These are phyloP conservation scores for Myotis davidii DNA, from an alignment of 2,113 vertebrate genomes.

Conservation along the genomic window DNA sequence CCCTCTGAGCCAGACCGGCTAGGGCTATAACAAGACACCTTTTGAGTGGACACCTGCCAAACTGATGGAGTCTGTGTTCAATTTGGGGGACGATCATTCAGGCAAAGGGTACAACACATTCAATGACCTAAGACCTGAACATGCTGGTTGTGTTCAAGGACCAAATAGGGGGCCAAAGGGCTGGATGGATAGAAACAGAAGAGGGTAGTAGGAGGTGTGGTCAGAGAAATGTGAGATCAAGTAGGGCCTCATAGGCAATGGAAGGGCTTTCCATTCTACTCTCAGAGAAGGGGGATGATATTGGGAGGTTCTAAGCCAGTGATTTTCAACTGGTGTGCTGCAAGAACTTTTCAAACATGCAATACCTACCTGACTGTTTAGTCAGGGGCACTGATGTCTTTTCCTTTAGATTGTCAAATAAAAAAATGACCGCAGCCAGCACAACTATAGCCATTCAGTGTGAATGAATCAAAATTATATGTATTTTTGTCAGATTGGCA, in stretches of 20 bases:
- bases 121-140: background rate
- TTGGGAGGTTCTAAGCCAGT: background rate
- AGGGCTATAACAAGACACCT: too few relatives aligned
- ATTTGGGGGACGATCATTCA: background rate
- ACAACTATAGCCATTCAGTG: background rate
- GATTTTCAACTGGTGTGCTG: background rate
- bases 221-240: background rate
- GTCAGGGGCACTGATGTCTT: background rate
- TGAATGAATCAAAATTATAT: background rate
- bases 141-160: background rate
- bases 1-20: too few relatives aligned
- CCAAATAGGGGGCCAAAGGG: too few relatives aligned
- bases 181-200: background rate
- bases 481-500: background rate
- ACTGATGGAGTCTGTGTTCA: background rate
- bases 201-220: background rate
- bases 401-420: background rate
- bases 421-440: background rate
- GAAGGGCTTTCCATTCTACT: background rate
- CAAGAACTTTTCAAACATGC: background rate
- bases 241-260: background rate
- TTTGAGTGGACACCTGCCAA: background rate
- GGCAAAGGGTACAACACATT: background rate
- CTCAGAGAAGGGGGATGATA: rapidly evolving
- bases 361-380: background rate